Evolutionary conservation across 2,888 invertebrate species (phyloP).

Genomic region (Chloroclysta siterata): DNA sequence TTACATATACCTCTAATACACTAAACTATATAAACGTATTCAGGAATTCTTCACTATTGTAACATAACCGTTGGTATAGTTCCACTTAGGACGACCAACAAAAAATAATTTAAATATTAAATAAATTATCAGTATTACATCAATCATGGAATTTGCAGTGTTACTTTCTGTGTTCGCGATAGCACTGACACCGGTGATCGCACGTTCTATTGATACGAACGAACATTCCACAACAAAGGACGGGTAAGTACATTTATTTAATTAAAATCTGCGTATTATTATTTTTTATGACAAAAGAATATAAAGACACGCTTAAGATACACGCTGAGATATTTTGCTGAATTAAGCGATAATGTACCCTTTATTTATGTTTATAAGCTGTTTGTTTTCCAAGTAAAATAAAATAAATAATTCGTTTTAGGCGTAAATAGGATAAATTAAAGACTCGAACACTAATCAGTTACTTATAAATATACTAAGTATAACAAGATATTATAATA

Average conservation of each 20-base stretch:
- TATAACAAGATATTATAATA: background rate
- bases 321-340: too few species aligned
- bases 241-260: constrained; percentile 27
- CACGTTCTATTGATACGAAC: constrained; percentile 45
- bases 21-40: constrained; percentile 10
- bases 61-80: constrained; percentile 53
- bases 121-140: constrained; percentile 31
- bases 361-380: too few species aligned
- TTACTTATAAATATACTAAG: too few species aligned
- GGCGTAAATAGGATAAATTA: too few species aligned
- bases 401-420: too few species aligned
- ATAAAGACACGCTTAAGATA: background rate
- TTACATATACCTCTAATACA: background rate
- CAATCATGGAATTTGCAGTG: constrained; percentile 48
- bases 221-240: constrained; percentile 30
- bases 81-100: constrained; percentile 51
- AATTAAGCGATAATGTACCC: too few species aligned
- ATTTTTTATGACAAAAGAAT: background rate
- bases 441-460: too few species aligned
- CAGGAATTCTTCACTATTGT: constrained; percentile 33
- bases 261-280: background rate
- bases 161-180: constrained; percentile 49
- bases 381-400: too few species aligned
- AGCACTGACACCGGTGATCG: constrained; percentile 43
- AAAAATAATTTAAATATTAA: constrained; percentile 26